These are phyloP conservation scores for Drosophila mayaguana DNA, from an alignment of 2,888 invertebrate genomes.

Conservation along the genomic window DNA sequence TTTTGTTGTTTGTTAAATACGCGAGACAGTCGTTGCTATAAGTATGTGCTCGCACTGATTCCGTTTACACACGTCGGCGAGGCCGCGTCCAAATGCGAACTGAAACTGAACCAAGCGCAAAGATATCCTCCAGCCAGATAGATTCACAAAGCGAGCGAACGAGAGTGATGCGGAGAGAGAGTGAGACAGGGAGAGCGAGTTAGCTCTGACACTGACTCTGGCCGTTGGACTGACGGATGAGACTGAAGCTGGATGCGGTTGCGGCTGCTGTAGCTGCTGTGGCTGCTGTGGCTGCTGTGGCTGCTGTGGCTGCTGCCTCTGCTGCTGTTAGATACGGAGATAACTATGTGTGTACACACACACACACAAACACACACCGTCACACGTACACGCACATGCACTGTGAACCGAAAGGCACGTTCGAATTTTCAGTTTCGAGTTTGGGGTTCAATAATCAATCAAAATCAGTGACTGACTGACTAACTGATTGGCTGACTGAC, in stretches of 20 bases:
- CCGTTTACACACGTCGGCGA: constrained; percentile 63
- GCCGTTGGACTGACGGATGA: constrained; percentile 42
- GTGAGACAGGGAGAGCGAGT: constrained; percentile 32
- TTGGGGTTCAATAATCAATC: constrained; percentile 73
- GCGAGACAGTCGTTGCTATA: constrained; percentile 42
- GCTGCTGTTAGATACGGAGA: constrained; percentile 64
- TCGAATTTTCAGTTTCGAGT: constrained; percentile 58
- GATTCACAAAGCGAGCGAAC: constrained; percentile 15
- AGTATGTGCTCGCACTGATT: constrained; percentile 47
- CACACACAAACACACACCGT: constrained; percentile 1
- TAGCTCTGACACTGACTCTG: constrained; percentile 54
- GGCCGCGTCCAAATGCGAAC: constrained; percentile 77
- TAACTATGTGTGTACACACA: constrained; percentile 32
- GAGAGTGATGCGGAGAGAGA: constrained; percentile 8
- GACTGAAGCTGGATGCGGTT: constrained; percentile 50
- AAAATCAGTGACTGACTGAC: constrained; percentile 55
- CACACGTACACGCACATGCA: not conserved
- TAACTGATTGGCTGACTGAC: constrained; percentile 34
- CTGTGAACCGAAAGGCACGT: constrained; percentile 17
- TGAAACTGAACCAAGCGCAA: constrained; percentile 74
- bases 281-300: constrained; percentile 37
- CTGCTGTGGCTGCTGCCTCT: constrained; percentile 32
- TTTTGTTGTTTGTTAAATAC: constrained; percentile 42
- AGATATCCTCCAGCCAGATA: constrained; percentile 72
- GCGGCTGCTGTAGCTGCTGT: constrained; percentile 27